phyloP scores from a whole-genome alignment of 2,797 vertebrate species.

The Sebastes jordani region DNA sequence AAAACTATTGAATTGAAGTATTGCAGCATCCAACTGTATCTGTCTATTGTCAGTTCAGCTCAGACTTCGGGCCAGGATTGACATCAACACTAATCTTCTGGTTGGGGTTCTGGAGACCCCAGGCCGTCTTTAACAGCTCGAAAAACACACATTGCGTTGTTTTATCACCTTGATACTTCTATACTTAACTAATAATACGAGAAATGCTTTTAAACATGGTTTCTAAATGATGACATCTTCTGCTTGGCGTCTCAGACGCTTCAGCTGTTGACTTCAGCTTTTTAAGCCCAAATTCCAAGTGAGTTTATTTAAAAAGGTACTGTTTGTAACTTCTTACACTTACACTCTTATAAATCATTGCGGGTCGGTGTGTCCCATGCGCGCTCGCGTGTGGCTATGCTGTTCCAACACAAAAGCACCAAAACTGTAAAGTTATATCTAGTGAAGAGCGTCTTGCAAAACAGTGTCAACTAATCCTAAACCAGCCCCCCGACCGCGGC shows the following conservation, averaged over 20 bases:
- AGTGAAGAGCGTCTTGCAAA: no score
- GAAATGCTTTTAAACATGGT: background rate
- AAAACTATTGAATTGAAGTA: conserved; percentile 57
- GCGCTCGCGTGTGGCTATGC: no score
- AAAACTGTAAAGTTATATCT: no score
- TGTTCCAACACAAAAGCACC: no score
- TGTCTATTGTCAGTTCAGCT: background rate
- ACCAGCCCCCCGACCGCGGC: rapidly evolving
- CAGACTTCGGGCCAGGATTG: conserved; percentile 1
- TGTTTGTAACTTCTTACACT: no score
- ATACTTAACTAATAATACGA: background rate
- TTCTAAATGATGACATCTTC: background rate
- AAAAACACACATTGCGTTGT: background rate
- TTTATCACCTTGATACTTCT: background rate
- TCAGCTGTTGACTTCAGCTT: no score
- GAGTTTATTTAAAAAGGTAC: no score
- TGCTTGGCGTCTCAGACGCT: rapidly evolving
- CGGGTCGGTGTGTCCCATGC: no score
- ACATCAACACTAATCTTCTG: background rate
- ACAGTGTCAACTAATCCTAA: no score
- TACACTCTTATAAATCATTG: no score
- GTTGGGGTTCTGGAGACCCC: background rate
- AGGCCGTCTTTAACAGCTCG: background rate
- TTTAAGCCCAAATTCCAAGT: no score
- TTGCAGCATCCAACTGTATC: conserved; percentile 3